Percentiles rank a stretch among this genome's conserved stretches.
Evolutionary conservation across 2,113 vertebrate genomes (phyloP).

Genomic region (Upupa epops): DNA sequence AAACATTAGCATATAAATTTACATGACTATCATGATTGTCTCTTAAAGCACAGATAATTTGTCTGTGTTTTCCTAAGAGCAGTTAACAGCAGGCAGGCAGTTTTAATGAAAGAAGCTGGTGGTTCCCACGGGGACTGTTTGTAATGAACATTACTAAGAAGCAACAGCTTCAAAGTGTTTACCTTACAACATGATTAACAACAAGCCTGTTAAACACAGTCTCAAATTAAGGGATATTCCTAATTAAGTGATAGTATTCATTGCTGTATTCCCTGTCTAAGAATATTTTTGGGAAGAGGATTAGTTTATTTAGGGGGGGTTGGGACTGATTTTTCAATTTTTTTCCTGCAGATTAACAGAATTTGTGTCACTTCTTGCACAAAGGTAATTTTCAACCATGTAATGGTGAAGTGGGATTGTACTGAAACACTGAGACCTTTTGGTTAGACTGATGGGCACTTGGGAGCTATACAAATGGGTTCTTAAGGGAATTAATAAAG

Average conservation of each 20-base stretch:
- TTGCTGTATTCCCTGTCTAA: conserved; percentile 29
- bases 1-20: conserved; percentile 24
- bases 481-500: conserved; percentile 43
- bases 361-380: conserved; percentile 15
- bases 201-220: conserved; percentile 58
- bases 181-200: conserved; percentile 76
- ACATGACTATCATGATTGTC: conserved; percentile 1
- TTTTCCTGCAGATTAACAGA: conserved; percentile 27
- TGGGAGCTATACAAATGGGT: neutral
- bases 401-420: conserved; percentile 15
- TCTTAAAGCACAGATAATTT: conserved; percentile 70
- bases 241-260: conserved; percentile 53
- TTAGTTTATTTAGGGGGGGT: neutral
- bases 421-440: conserved; percentile 23
- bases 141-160: conserved; percentile 62
- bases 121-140: conserved; percentile 73
- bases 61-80: conserved; percentile 61
- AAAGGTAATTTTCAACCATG: conserved; percentile 8
- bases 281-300: neutral
- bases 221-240: conserved; percentile 48
- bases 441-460: conserved; percentile 17
- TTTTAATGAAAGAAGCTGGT: conserved; percentile 73
- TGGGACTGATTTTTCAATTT: neutral
- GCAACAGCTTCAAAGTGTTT: conserved; percentile 64
- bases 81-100: conserved; percentile 72